Conservation (phyloP, 2,113 vertebrate genomes). For the Archilochus colubris region DNA sequence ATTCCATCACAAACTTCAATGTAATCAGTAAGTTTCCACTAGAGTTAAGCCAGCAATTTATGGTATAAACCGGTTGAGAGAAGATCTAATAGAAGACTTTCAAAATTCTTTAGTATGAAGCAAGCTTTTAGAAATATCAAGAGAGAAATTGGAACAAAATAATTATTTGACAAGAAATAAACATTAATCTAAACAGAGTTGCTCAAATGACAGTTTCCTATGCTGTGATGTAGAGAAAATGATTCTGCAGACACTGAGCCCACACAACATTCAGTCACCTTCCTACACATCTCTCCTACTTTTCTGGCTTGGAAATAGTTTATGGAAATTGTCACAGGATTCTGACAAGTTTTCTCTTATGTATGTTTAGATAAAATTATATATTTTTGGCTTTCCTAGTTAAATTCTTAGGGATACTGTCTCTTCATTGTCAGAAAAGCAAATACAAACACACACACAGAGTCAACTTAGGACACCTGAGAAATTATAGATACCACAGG, state of each 20-base stretch:
- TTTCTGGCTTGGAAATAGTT: not conserved
- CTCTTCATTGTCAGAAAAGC: not conserved
- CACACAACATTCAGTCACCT: not conserved
- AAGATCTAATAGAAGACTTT: not conserved
- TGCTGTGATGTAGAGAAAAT: not conserved
- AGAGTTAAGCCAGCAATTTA: not conserved
- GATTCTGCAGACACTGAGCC: not conserved
- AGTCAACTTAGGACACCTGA: not conserved
- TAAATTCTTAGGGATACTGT: not conserved
- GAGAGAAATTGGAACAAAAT: not conserved
- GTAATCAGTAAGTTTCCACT: not conserved
- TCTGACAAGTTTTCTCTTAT: not conserved
- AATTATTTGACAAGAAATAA: slow-evolving; percentile 22
- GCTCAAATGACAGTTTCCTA: not conserved
- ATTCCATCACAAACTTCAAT: not conserved
- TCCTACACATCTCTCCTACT: not conserved
- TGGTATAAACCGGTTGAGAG: not conserved
- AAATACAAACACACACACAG: not conserved
- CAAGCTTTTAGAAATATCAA: not conserved
- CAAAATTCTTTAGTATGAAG: not conserved
- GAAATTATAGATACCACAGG: not conserved
- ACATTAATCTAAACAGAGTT: not conserved
- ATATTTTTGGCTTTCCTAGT: not conserved
- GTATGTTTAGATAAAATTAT: not conserved
- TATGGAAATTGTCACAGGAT: not conserved